Base-by-base conservation (phyloP, 2,888 invertebrate genomes). In the Ophion slaviceki region DNA sequence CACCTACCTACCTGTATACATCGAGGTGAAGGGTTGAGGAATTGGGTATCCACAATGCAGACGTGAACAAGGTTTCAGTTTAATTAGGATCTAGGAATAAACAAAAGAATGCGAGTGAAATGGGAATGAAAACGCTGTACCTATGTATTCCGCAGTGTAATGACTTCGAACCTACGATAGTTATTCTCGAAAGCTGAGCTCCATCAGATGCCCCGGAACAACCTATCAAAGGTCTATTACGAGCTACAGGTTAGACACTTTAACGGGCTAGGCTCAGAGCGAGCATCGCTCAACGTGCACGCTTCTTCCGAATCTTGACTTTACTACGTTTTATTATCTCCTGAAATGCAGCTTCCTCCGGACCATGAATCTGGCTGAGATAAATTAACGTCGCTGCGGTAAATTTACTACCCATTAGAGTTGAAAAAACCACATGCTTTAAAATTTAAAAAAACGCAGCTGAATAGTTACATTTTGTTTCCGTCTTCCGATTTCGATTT, bases 181-280 rank as follows among this genome's bases (percentile, higher is more conserved):
- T 68, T 47, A 47, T 62, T 36, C 32, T 47, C 62, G 47, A 67
- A 64, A 3, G 24, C 40, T 28, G 8, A 32, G 62, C 62, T 40
- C 70, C 20, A 40, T 57, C 24, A 72, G 74, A 79, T 75, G 71
- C 47, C 45, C 40, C 77, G 84, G 77, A 82, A 80, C 88, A 89
- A 87, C n/a, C 89, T 87, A 89, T 89, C 88, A 88, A 85, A 86
- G 83, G 45, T 82, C 88, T 82, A 87, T 89, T 89, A 89, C 86
- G 86, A 87, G 80, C 81, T 67, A 78, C 80, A 81, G 62, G 78
- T 81, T 77, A 76, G 72, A 61, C 71, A 71, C 76, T 81, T 80
- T 72, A 66, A 76, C 62, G 53, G 32, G 71, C 40, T 53, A n/a
- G 68, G 66, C 66, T 59, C 40, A 8, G 11, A 45, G 36, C n/a